Evolutionary conservation across 2,888 invertebrate species (phyloP), one percentile per base, ranked within the genome.

Genomic region (Pandemis corylana): DNA sequence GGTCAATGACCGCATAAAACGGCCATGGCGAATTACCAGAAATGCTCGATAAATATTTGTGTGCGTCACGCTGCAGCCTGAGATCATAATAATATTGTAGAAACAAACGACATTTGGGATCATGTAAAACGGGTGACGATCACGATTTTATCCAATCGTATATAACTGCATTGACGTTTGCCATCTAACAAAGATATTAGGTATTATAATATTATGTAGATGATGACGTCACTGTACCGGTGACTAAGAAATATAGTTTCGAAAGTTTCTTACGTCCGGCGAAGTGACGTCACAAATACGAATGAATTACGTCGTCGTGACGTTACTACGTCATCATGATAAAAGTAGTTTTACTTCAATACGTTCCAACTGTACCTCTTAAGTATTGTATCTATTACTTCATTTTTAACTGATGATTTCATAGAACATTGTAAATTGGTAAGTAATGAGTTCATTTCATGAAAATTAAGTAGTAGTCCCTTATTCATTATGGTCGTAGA

Each of bases 21-120:
- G 78, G 80, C 80, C 80, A 79, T 78, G 81, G 79, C 78, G 81
- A 81, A 85, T 86, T 86, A 85, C 83, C 84, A 85, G 83, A 88
- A 86, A 88, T 85, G 85, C 85, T 80, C 77, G 81, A 87, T 89
- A 88, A 89, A 90, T 88, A 88, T 90, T 90, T 86, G 84, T 83
- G 76, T 79, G 80, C 82, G 79, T 70, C 76, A 59, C 28, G 28
- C 67, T 49, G 62, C 67, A 20, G 42, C 6, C 12, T 73, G 68
- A 59, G 74, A 71, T 75, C 70, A 36, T 71, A 9, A n/a, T 56
- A 20, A 56, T 5, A 20, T 56, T 56, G 61, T 51, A 77, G 80
- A 79, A 81, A 80, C 81, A 81, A 80, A 82, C 86, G 84, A 87
- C 84, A 84, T 79, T 20, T 10, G 36, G 51, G 7, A 63, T 15